phyloP scores from a whole-genome alignment of 2,113 vertebrate genomes.

The Myotis lucifugus region DNA sequence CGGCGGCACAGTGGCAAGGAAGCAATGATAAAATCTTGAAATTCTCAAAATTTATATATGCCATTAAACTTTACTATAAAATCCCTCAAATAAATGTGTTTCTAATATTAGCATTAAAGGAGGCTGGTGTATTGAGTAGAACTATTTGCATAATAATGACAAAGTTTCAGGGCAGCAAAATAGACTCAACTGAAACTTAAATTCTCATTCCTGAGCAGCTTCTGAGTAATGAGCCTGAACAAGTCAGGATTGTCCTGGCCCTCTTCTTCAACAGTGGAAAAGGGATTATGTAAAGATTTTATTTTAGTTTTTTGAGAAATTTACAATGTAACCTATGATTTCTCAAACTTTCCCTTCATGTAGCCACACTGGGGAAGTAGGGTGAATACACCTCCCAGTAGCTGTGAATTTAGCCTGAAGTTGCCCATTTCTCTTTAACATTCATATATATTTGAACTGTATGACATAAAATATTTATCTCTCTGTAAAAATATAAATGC shows the following conservation, averaged over 20 bases:
- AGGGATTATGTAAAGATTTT: neutral
- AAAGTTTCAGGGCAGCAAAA: constrained; percentile 66
- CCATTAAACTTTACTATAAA: constrained; percentile 70
- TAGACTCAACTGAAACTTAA: constrained; percentile 56
- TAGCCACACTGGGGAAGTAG: neutral
- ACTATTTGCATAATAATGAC: constrained; percentile 69
- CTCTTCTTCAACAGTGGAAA: neutral
- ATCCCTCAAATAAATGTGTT: constrained; percentile 66
- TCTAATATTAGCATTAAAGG: constrained; percentile 71
- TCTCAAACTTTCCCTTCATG: neutral
- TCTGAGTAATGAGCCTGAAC: constrained; percentile 41
- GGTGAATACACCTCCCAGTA: neutral
- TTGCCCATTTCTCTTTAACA: neutral
- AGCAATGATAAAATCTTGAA: constrained; percentile 39
- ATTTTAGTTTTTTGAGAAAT: neutral
- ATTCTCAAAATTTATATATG: constrained; percentile 65
- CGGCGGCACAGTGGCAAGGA: neutral
- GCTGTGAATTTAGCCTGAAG: neutral
- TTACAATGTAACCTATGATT: neutral
- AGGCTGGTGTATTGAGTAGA: constrained; percentile 47
- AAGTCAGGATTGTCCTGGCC: neutral
- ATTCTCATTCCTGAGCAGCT: constrained; percentile 49
- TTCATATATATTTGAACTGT: neutral
- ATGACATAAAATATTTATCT: neutral
- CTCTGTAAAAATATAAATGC: constrained; percentile 39